Percentiles rank a stretch among this genome's conserved stretches.
Evolutionary conservation across 2,797 vertebrate genomes (phyloP).

Genomic region (Limosa lapponica): DNA sequence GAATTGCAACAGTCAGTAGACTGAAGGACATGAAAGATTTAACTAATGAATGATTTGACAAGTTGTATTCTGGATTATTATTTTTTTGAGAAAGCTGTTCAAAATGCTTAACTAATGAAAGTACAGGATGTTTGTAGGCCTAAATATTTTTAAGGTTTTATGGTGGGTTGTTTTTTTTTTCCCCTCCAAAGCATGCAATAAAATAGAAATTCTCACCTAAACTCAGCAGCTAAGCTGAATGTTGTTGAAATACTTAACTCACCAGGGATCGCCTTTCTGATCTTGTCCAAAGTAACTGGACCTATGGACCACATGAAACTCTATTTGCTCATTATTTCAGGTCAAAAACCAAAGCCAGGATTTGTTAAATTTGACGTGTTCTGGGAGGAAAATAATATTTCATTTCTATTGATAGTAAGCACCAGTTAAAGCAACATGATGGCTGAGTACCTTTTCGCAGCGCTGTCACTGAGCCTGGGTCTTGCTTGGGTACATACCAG

Average conservation of each 20-base stretch:
- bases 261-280: background rate
- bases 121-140: background rate
- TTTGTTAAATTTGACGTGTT: conserved; percentile 43
- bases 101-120: background rate
- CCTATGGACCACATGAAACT: background rate
- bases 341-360: background rate
- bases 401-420: background rate
- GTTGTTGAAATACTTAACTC: background rate
- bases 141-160: background rate
- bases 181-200: background rate
- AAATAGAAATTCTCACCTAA: background rate
- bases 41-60: background rate
- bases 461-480: background rate
- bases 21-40: background rate
- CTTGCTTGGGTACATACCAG: conserved; percentile 5
- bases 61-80: background rate
- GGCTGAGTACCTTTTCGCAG: background rate
- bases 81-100: background rate
- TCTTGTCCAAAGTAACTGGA: background rate
- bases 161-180: background rate
- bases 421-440: background rate
- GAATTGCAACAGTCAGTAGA: background rate
- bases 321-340: background rate
- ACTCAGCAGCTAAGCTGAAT: background rate
- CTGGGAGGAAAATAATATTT: conserved; percentile 20